phyloP scores from a whole-genome alignment of 92 coral and sea anemone species.

The Pocillopora meandrina region DNA sequence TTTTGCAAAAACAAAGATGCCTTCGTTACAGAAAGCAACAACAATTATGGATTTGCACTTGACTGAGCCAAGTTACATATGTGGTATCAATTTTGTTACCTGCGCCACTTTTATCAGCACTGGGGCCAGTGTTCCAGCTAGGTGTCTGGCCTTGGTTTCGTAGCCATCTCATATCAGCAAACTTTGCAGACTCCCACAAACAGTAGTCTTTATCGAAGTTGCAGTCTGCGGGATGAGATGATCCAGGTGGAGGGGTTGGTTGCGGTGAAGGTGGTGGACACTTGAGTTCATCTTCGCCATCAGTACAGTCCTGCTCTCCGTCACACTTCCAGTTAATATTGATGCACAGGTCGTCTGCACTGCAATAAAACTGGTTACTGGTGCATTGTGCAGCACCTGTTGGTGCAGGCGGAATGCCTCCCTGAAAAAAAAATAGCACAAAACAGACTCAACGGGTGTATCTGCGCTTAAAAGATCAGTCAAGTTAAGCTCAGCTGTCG shows the following conservation, averaged over 20 bases:
- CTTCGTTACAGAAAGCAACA: no score
- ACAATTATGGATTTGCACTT: no score
- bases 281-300: constrained; percentile 82
- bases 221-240: constrained; percentile 82
- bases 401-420: constrained; percentile 33
- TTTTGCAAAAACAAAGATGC: no score
- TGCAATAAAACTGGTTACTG: constrained; percentile 75
- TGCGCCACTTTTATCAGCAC: constrained; percentile 59
- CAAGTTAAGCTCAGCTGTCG: no score
- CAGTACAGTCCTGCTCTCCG: constrained; percentile 83
- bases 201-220: constrained; percentile 68
- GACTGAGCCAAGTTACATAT: not conserved
- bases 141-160: constrained; percentile 77
- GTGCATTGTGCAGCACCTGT: constrained; percentile 58
- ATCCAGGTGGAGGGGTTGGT: constrained; percentile 57
- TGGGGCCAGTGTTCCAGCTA: constrained; percentile 80
- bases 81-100: not conserved
- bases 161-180: constrained; percentile 79
- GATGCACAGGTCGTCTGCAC: constrained; percentile 87
- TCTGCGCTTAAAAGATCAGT: not conserved
- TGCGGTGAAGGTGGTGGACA: constrained; percentile 61
- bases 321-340: constrained; percentile 85
- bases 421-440: not conserved
- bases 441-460: not conserved
- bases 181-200: constrained; percentile 77